Base-by-base conservation (phyloP, 2,113 vertebrate species). In the Apistogramma diplotaenia region DNA sequence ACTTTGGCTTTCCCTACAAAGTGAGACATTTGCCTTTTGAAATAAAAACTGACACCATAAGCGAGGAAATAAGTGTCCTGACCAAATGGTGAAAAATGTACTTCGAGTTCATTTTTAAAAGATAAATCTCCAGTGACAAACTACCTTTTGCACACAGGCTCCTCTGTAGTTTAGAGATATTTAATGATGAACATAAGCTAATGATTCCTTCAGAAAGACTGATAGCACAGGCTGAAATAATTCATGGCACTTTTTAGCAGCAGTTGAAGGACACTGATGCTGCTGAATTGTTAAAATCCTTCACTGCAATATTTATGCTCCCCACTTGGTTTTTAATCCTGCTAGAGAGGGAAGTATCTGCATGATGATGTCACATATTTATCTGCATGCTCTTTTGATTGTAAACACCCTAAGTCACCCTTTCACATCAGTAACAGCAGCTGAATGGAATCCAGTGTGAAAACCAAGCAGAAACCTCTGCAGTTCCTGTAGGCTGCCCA, bases 261-360 rank as follows among this genome's bases (percentile, higher is more conserved):
- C 37, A 33, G 77, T 76, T 85, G 83, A 76, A 90, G 83, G 80
- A 87, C 83, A 83, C 60, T 12, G 67, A 74, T 59, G 73, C 65
- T 54, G 60, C 77, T 79, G 75, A 83, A 89, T 67, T 35, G 29
- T 83, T 81, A 78, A 87, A 74, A 49, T 65, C 29, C 65, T 43
- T 85, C 56, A 13, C 31, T 85, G 9, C 54, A 75, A 56, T 70
- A 87, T 84, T 86, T 59, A 88, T 84, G 74, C 9, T 9, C 10
- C 73, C 8, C 27, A 8, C 74, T 80, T 29, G 43, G 76, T 77
- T 78, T 77, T 60, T 54, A 74, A 62, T 82, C 46, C 29, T 35
- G 71, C 33, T 15, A 11, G n/a, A 74, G 49, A 13, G 55, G 25
- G 4, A 46, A 65, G 35, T 18, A 49, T 79, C 62, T 59, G 62